Conservation (phyloP, 2,888 invertebrate species). For the Plagodis pulveraria region DNA sequence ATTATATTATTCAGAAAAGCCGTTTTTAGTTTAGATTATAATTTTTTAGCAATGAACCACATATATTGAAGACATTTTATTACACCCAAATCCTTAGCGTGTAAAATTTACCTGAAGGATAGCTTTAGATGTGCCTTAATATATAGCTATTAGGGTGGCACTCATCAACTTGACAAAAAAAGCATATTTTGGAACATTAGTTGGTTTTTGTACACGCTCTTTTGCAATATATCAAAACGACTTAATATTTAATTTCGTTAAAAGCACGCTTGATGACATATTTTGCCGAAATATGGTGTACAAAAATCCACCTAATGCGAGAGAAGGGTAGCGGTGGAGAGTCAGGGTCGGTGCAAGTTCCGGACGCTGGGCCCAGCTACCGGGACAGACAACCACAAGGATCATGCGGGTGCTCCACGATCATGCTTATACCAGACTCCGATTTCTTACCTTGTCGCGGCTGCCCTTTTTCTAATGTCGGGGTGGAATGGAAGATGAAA, state of each 20-base stretch:
- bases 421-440: conserved; percentile 68
- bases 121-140: conserved; percentile 29
- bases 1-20: conserved; percentile 36
- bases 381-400: conserved; percentile 61
- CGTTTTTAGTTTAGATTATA: conserved; percentile 6
- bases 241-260: no score
- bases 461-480: conserved; percentile 93
- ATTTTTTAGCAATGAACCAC: conserved; percentile 26
- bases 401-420: conserved; percentile 77
- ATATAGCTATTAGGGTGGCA: conserved; percentile 17
- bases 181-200: conserved; percentile 57
- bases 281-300: conserved; percentile 15
- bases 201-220: conserved; percentile 12
- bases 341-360: conserved; percentile 47
- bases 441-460: conserved; percentile 92
- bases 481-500: conserved; percentile 83
- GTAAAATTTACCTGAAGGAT: conserved; percentile 37
- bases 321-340: conserved; percentile 27
- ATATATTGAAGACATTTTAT: conserved; percentile 22
- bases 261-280: no score
- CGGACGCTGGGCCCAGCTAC: conserved; percentile 31
- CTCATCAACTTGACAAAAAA: conserved; percentile 54
- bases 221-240: background rate
- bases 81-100: conserved; percentile 27
- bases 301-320: conserved; percentile 17